Conservation (phyloP, 2,797 vertebrate species). For the Pangasius sanitwongsei region DNA sequence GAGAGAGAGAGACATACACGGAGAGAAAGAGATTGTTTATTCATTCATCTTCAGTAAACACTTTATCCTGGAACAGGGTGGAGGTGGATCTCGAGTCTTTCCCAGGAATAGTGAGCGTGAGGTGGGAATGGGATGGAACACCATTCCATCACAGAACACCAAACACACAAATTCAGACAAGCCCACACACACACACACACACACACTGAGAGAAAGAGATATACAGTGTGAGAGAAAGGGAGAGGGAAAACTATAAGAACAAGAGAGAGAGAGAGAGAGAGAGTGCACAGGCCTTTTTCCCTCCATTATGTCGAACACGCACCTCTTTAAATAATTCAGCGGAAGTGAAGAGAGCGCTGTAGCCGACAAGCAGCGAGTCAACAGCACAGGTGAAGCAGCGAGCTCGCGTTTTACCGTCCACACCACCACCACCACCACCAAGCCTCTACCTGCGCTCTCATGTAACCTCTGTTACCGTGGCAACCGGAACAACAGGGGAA, state of each 20-base stretch:
- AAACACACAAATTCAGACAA: too few species aligned
- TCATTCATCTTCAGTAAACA: neutral
- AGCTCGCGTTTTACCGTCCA: conserved; percentile 8
- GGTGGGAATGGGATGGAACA: too few species aligned
- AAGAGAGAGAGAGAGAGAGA: neutral
- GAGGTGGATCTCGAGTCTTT: too few species aligned
- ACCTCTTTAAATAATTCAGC: conserved; percentile 56
- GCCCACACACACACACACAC: too few species aligned
- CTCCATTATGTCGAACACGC: conserved; percentile 42
- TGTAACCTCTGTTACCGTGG: conserved; percentile 40
- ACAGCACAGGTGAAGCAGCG: neutral
- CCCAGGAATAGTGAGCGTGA: too few species aligned
- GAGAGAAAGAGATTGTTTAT: neutral
- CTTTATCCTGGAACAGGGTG: too few species aligned
- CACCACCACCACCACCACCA: neutral
- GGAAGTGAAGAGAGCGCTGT: conserved; percentile 41
- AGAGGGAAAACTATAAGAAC: neutral
- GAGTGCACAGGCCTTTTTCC: neutral
- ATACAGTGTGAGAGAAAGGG: neutral
- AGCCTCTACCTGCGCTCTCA: conserved; percentile 41
- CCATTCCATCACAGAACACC: neutral
- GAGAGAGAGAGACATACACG: neutral
- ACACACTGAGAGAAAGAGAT: too few species aligned
- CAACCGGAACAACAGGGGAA: conserved; percentile 49
- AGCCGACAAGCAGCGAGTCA: neutral